A percentile compares a stretch with the other conserved stretches of the same genome.
Evolutionary conservation across 2,113 vertebrate genomes (phyloP).

Genomic region (Rhegmatorhina hoffmannsi): DNA sequence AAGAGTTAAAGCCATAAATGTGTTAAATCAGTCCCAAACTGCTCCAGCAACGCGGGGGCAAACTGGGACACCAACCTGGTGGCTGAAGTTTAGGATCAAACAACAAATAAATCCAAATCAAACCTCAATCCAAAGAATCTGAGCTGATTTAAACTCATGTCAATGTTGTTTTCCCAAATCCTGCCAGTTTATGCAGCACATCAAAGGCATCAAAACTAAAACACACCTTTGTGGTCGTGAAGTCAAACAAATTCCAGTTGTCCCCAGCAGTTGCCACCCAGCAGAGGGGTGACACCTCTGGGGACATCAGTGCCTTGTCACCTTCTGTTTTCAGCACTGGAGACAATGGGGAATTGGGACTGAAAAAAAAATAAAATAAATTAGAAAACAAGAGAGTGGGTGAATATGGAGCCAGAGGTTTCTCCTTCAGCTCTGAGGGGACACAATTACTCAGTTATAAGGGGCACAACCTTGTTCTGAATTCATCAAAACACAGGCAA

Average conservation of each 20-base stretch:
- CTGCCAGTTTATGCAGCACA: not conserved
- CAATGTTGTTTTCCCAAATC: not conserved
- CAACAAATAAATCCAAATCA: not conserved
- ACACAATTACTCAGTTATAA: not conserved
- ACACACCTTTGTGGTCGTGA: not conserved
- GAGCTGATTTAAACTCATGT: not conserved
- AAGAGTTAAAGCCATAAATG: accelerated
- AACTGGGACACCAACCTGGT: too few relatives aligned
- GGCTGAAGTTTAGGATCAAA: not conserved
- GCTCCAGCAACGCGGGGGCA: not conserved
- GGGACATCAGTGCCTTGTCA: not conserved
- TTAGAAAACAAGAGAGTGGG: not conserved
- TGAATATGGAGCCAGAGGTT: not conserved
- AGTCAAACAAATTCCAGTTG: not conserved
- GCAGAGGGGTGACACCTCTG: not conserved
- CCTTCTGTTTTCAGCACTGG: not conserved
- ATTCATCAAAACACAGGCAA: not conserved
- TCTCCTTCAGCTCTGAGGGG: not conserved
- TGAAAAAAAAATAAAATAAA: not conserved
- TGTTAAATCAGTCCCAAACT: not conserved
- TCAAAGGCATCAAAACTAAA: not conserved
- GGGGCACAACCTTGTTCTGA: not conserved
- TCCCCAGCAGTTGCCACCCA: not conserved
- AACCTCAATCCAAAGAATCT: not conserved
- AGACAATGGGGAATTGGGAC: not conserved